These are phyloP conservation scores for Dunckerocampus dactyliophorus DNA, from an alignment of 2,113 vertebrate species.

Conservation along the genomic window DNA sequence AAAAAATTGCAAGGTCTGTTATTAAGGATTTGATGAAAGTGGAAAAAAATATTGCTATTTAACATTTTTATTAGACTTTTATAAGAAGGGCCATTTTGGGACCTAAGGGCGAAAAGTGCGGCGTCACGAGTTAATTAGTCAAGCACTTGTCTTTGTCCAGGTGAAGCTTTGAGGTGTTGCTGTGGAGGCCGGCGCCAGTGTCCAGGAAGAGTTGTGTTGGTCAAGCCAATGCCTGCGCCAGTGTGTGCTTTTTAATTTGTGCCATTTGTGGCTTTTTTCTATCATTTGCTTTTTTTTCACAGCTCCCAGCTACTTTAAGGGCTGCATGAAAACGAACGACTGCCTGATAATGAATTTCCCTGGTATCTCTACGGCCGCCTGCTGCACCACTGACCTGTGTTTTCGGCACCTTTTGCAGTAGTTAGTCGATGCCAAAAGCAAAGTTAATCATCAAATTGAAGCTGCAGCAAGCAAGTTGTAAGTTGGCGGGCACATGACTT, in stretches of 20 bases:
- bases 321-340: not conserved
- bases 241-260: not conserved
- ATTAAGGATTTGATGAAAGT: too few species aligned
- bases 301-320: not conserved
- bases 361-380: not conserved
- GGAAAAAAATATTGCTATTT: too few species aligned
- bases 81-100: not conserved
- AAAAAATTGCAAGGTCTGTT: too few species aligned
- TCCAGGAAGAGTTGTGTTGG: not conserved
- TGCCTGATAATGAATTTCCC: not conserved
- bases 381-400: not conserved
- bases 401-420: too few species aligned
- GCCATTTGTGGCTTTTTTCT: not conserved
- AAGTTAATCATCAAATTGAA: too few species aligned
- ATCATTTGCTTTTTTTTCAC: not conserved
- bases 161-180: slow-evolving; percentile 18
- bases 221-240: not conserved
- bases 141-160: slow-evolving; percentile 1
- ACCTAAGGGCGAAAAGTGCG: not conserved
- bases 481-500: too few species aligned
- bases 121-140: not conserved
- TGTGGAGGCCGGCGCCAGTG: slow-evolving; percentile 19
- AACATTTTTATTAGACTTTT: too few species aligned
- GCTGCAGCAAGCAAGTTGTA: too few species aligned
- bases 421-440: too few species aligned